These are phyloP conservation scores for Neotoma lepida DNA, from an alignment of 2,113 vertebrate species.

Conservation along the genomic window DNA sequence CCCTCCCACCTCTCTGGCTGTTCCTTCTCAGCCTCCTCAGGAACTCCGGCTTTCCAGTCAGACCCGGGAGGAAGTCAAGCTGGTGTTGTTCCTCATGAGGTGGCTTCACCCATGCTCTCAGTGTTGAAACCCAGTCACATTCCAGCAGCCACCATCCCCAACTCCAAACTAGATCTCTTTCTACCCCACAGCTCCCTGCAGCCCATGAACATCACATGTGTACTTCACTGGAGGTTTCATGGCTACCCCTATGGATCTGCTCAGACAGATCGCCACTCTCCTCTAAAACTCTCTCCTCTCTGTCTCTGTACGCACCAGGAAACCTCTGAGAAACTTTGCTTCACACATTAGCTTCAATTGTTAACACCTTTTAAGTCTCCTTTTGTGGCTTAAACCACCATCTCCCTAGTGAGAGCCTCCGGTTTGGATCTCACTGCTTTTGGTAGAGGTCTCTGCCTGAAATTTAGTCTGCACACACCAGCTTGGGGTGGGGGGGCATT, in stretches of 20 bases:
- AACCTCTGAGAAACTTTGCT: background rate
- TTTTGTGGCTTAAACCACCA: background rate
- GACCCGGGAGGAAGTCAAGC: too few species aligned
- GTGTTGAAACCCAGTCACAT: background rate
- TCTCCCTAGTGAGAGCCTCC: background rate
- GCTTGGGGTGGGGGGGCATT: background rate
- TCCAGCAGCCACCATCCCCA: accelerated
- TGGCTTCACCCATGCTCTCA: background rate
- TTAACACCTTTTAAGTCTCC: background rate
- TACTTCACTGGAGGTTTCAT: background rate
- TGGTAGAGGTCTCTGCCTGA: background rate
- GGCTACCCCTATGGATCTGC: accelerated
- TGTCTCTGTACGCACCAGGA: background rate
- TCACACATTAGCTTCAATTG: background rate
- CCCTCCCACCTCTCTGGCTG: background rate
- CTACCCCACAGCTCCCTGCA: background rate
- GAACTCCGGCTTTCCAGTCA: background rate
- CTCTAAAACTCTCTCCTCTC: background rate
- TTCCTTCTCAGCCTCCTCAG: background rate
- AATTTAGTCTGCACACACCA: background rate
- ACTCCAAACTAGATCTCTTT: background rate
- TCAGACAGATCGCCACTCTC: background rate
- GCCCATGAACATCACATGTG: background rate
- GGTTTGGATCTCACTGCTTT: background rate
- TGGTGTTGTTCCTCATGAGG: accelerated